A percentile compares a stretch with the other conserved stretches of the same genome.
These are phyloP conservation scores for Perognathus longimembris DNA, from an alignment of 2,113 vertebrate species.

Conservation along the genomic window DNA sequence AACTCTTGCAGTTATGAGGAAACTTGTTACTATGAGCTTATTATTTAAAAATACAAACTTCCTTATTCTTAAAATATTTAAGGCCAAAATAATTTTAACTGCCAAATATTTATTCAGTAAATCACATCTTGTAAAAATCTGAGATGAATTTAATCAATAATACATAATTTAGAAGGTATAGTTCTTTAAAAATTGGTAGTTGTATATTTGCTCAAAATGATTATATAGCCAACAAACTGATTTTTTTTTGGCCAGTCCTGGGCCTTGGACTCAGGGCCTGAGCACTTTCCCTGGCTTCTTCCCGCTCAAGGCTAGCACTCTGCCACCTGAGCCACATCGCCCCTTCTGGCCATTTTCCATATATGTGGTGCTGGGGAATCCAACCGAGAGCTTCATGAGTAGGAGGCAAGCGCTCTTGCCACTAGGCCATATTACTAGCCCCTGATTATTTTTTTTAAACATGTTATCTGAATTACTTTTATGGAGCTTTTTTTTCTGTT, in stretches of 20 bases:
- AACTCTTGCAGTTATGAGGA: not conserved
- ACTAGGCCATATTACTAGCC: too few species aligned
- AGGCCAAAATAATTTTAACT: not conserved
- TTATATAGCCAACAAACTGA: not conserved
- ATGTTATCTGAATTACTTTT: not conserved
- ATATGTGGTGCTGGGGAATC: too few species aligned
- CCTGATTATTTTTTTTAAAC: too few species aligned
- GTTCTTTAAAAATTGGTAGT: constrained; percentile 22
- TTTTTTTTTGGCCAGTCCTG: too few species aligned
- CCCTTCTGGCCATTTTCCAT: too few species aligned
- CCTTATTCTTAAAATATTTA: not conserved
- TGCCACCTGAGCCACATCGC: too few species aligned
- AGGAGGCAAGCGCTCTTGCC: too few species aligned
- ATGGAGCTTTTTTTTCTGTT: too few species aligned
- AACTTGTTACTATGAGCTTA: constrained; percentile 21
- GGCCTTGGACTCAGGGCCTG: too few species aligned
- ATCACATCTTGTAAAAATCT: not conserved
- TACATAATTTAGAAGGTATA: constrained; percentile 27
- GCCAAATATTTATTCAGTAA: constrained; percentile 4
- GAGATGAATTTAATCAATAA: not conserved
- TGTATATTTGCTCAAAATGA: constrained; percentile 16
- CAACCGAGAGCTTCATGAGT: too few species aligned
- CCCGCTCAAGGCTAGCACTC: too few species aligned
- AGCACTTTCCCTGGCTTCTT: too few species aligned
- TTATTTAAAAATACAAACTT: constrained; percentile 53